Conservation (phyloP, 2,888 invertebrate species). For the Tachystola acroxantha region DNA sequence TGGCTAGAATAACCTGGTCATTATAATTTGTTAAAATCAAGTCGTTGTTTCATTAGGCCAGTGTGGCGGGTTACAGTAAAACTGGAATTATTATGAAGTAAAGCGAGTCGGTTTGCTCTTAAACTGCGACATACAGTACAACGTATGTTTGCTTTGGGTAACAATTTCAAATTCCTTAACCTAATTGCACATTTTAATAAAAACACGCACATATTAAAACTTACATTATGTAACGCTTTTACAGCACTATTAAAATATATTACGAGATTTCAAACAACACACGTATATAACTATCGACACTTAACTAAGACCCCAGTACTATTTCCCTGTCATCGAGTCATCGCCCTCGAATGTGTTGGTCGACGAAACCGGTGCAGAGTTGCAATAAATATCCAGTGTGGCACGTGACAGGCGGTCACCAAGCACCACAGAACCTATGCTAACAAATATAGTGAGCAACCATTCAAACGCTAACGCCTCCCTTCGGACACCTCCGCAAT, state of each 20-base stretch:
- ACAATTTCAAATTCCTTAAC: slow-evolving; percentile 58
- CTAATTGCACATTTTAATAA: slow-evolving; percentile 70
- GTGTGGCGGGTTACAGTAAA: slow-evolving; percentile 13
- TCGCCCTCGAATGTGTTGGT: slow-evolving; percentile 13
- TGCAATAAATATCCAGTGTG: slow-evolving; percentile 66
- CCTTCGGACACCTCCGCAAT: slow-evolving; percentile 37
- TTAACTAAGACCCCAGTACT: slow-evolving; percentile 60
- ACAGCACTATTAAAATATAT: slow-evolving; percentile 62
- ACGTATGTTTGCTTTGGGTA: slow-evolving; percentile 62
- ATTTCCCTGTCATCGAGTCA: slow-evolving; percentile 56
- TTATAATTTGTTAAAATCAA: background rate
- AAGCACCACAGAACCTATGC: slow-evolving; percentile 66
- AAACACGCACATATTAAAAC: slow-evolving; percentile 66
- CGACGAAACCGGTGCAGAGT: slow-evolving; percentile 38
- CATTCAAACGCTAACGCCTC: slow-evolving; percentile 56
- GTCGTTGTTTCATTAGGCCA: slow-evolving; percentile 6
- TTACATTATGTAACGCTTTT: slow-evolving; percentile 55
- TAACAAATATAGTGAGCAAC: slow-evolving; percentile 72
- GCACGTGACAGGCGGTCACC: slow-evolving; percentile 52
- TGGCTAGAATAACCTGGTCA: too few species aligned
- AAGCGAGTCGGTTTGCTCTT: slow-evolving; percentile 25
- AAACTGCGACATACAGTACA: slow-evolving; percentile 43
- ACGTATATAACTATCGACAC: slow-evolving; percentile 56
- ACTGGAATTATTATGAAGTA: slow-evolving; percentile 14
- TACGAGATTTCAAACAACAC: slow-evolving; percentile 77